A percentile compares a stretch with the other conserved stretches of the same genome.
phyloP scores from a whole-genome alignment of 2,113 vertebrate genomes.

The Forbesichthys agassizii region DNA sequence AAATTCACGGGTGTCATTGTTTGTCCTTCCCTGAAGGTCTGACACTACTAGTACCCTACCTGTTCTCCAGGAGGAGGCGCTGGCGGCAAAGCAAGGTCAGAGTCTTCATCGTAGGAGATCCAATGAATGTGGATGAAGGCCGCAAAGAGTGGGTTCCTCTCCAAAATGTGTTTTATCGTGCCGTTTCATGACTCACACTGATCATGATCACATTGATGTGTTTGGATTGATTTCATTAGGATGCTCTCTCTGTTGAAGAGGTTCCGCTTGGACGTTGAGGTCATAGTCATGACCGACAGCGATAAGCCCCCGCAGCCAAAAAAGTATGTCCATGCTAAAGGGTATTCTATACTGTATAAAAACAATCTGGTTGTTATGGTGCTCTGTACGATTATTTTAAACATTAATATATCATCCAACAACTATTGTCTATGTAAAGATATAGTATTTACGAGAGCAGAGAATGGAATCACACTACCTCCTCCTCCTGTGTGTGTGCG shows the following conservation, averaged over 20 bases:
- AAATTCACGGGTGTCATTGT: not conserved
- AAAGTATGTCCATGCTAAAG: too few relatives aligned
- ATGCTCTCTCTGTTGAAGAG: constrained; percentile 69
- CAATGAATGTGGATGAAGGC: constrained; percentile 54
- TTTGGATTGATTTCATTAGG: constrained; percentile 44
- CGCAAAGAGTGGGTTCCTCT: constrained; percentile 19
- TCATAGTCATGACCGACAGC: constrained; percentile 76
- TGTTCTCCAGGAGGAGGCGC: constrained; percentile 60
- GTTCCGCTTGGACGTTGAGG: constrained; percentile 76
- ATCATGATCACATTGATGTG: not conserved
- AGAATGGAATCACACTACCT: too few relatives aligned
- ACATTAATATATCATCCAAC: too few relatives aligned
- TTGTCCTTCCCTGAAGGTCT: constrained; percentile 63
- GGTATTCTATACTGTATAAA: too few relatives aligned
- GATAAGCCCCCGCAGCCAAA: constrained; percentile 65
- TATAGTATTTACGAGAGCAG: too few relatives aligned
- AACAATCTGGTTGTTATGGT: too few relatives aligned
- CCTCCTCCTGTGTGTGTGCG: too few relatives aligned
- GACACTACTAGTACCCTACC: constrained; percentile 77
- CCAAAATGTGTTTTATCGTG: not conserved
- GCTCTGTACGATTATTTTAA: too few relatives aligned
- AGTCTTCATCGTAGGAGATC: constrained; percentile 62
- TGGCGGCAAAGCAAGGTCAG: constrained; percentile 63
- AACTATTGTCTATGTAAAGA: too few relatives aligned
- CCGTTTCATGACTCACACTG: not conserved